A percentile compares a stretch with the other conserved stretches of the same genome.
Evolutionary conservation across 1,140 invertebrate genomes (phyloP).

Genomic region (Fopius arisanus): DNA sequence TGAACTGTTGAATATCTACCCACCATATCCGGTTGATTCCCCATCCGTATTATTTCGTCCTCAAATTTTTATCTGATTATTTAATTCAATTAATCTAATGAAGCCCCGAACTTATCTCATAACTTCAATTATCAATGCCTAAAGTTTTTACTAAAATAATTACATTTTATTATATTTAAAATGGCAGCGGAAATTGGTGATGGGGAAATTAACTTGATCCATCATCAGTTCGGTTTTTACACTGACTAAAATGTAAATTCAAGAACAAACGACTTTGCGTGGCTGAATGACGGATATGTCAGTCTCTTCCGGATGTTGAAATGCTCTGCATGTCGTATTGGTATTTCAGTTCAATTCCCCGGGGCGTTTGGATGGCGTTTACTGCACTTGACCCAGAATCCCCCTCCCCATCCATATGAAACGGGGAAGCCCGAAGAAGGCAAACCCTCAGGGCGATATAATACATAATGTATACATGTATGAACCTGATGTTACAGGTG

Average conservation of each 20-base stretch:
- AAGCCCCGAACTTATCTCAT: no score
- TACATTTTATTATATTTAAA: no score
- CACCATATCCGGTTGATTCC: no score
- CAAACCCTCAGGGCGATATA: background rate
- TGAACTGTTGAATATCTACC: no score
- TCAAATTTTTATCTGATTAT: no score
- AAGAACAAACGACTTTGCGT: background rate
- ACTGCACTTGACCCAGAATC: constrained; percentile 32
- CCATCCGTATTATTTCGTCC: no score
- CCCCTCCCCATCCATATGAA: background rate
- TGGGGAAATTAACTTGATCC: no score
- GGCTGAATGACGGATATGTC: background rate
- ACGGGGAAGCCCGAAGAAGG: background rate
- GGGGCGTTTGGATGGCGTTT: constrained; percentile 15
- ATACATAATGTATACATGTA: constrained; percentile 18
- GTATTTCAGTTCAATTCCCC: constrained; percentile 28
- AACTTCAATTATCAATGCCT: no score
- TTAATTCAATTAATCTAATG: no score
- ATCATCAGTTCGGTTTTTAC: no score
- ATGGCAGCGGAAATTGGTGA: no score
- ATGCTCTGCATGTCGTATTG: constrained; percentile 13
- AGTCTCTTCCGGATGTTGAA: background rate
- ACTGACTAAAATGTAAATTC: background rate
- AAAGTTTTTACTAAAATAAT: no score
- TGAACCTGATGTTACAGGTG: constrained; percentile 64